Evolutionary conservation across 2,113 vertebrate species (phyloP).

Genomic region (Egretta garzetta): DNA sequence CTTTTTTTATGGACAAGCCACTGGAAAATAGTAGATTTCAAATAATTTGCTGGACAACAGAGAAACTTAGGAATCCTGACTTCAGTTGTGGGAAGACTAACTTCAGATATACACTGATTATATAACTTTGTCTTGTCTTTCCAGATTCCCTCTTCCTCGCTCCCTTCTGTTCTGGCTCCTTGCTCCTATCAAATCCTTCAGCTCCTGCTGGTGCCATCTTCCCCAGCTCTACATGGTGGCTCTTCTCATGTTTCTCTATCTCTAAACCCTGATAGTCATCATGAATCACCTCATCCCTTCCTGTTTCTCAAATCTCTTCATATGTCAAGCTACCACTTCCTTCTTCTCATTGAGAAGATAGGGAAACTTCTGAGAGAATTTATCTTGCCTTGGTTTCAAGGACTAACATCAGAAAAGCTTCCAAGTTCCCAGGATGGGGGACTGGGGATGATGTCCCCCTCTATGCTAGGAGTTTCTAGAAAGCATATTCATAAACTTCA

Average conservation of each 20-base stretch:
- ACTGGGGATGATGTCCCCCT: background rate
- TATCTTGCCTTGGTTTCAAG: background rate
- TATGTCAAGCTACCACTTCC: background rate
- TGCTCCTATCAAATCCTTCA: background rate
- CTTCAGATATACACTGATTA: background rate
- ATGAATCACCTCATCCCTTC: background rate
- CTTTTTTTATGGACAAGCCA: background rate
- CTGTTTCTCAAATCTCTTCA: background rate
- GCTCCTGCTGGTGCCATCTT: background rate
- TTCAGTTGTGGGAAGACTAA: background rate
- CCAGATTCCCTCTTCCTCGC: background rate
- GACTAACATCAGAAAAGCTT: background rate
- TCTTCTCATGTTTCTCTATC: background rate
- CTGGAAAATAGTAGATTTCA: background rate
- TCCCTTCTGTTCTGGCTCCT: background rate
- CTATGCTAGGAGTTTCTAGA: background rate
- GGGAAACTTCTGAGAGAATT: background rate
- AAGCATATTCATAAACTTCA: background rate
- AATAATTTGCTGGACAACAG: background rate
- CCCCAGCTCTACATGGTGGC: background rate
- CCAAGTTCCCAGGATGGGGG: background rate
- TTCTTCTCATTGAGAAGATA: background rate
- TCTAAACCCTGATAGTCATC: background rate
- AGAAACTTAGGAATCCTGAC: background rate
- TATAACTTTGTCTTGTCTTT: background rate